Evolutionary conservation across 2,113 vertebrate genomes (phyloP), one percentile per base, ranked within the genome.

Genomic region (Vombatus ursinus): DNA sequence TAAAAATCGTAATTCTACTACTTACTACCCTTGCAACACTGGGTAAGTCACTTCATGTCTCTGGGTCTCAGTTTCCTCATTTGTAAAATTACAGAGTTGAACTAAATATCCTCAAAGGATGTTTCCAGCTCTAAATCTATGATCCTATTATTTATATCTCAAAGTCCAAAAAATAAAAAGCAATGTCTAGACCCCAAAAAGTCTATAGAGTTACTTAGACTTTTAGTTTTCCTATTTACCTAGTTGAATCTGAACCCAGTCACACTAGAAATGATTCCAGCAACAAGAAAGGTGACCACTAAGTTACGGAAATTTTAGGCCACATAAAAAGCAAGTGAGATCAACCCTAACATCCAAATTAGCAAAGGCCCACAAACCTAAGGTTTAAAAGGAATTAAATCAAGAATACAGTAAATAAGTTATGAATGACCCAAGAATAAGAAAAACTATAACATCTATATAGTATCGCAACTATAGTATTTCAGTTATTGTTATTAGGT

Each of bases 361-460:
- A n/a, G n/a, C 7, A 84, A 84, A 84, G n/a, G 37, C 19, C 19
- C 14, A 84, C 6, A 84, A 84, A 95, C 77, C 44, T 24, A 54
- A n/a, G 19, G 37, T 84, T 47, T 91, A 92, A 93, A 93, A 77
- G 52, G 14, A 96, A 92, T 6, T 93, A 48, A 93, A 52, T 90
- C 0, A 77, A 5, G 6, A 53, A 92, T 94, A 48, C 3, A 95
- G 47, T 31, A 93, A 91, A 52, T 95, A 3, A 77, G 91, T 54
- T 92, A 95, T 11, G 50, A 90, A 93, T 24, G 44, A 84, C 37
- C 68, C 7, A n/a, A n/a, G 47, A 92, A 28, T 93, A 52, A 84
- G 50, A 52, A 91, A 95, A 96, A 97, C 52, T 52, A 52, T 22
- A 50, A 96, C 92, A 95, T 92, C 52, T 2, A 25, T 14, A 94